Base-by-base conservation (phyloP, 2,113 vertebrate species). In the Cheilinus undulatus region DNA sequence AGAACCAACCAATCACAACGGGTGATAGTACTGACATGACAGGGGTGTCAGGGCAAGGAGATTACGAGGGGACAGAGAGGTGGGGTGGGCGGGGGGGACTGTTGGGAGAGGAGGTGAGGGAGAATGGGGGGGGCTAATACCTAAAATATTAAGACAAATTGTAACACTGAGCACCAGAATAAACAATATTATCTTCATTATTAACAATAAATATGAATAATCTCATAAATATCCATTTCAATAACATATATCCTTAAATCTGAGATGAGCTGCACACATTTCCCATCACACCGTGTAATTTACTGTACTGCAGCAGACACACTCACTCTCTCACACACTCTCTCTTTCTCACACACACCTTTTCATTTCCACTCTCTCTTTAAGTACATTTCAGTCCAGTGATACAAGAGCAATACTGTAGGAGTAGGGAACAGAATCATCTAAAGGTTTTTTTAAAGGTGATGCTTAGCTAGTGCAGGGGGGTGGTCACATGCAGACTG, bases 401-500 rank as follows among this genome's bases (percentile, higher is more conserved):
- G 68, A 77, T 78, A 83, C 34, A 3, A 81, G 80, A 76, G 59
- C n/a, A 90, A 87, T 77, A 85, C 77, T 85, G 80, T 32, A 51
- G 64, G 75, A 72, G 2, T 14, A 13, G 73, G 75, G 82, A 73
- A 81, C 59, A 0, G 66, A 54, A 40, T 69, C 24, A n/a, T 76
- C 50, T 78, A 76, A 52, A 48, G 52, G 69, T 7, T 70, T 71
- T 57, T 49, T 73, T 80, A 78, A 82, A 83, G 82, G 80, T 77
- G 80, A 86, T 65, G 84, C 24, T 73, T 84, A 78, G 67, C 19
- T 76, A 54, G 43, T 42, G 69, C n/a, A n/a, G 69, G 69, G 73
- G 52, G 86, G 68, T 79, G n/a, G n/a, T n/a, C 79, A 88, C 91
- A 90, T 91, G 90, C 89, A 90, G 73, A 88, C 74, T 80, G 83